Base-by-base conservation (phyloP, 2,113 vertebrate species). In the Tamias sibiricus region DNA sequence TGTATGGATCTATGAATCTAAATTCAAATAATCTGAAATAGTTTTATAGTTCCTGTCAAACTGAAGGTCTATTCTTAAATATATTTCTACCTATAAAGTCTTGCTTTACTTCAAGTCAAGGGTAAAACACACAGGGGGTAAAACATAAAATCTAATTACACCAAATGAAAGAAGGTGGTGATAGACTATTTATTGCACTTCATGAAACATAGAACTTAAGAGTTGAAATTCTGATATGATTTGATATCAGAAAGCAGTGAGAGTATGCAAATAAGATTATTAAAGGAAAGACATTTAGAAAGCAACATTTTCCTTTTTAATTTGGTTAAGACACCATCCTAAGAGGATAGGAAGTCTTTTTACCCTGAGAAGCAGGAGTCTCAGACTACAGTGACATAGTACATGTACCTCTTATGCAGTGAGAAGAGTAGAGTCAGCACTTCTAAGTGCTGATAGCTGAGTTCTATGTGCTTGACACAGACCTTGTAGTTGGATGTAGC, bases 351-450 rank as follows among this genome's bases (percentile, higher is more conserved):
- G 20, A 0, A 52, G 4, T 17, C 3, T 76, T 80, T 71, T 80
- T 71, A 20, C 4, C 71, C 35, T 12, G 37, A 84, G 79, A 92
- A 75, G 47, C 2, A 69, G 12, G 47, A 5, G 17, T 83, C 37
- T 71, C 28, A 82, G 8, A n/a, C 19, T 54, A 17, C 0, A 54
- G 64, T 9, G 17, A 32, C 17, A 49, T 44, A 2, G 37, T 12
- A 16, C 32, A 42, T 19, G 1, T 0, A 4, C 26, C 52, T 44
- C 62, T 19, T 42, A 6, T 16, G 11, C 9, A 9, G 0, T 84
- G 54, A 57, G 54, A 11, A 40, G 54, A 35, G 9, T 9, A n/a
- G 16, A 52, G 24, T 4, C 7, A 54, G 6, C 0, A 47, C 12
- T 37, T 32, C 35, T 87, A 66, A 71, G 72, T 20, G n/a, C 26